Conservation (phyloP, 2,888 invertebrate species). For the Bembecia ichneumoniformis region DNA sequence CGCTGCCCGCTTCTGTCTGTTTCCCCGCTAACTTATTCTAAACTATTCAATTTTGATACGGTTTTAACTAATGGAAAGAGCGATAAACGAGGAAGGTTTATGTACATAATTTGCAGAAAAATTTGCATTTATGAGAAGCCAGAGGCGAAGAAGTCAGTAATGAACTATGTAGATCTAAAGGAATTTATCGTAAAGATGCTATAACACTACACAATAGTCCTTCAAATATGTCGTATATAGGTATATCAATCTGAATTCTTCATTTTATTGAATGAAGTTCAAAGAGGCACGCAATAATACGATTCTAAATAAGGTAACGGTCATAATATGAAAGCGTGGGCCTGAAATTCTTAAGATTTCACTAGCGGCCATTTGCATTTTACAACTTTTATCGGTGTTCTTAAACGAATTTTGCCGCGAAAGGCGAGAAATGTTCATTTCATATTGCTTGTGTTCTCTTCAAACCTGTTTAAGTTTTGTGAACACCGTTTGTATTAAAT, state of each 20-base stretch:
- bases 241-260: not conserved
- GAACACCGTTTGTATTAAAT: no score
- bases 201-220: not conserved
- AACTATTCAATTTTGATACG: no score
- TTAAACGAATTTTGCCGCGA: conserved; percentile 49
- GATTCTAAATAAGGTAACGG: conserved; percentile 53
- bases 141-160: no score
- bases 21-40: no score
- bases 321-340: conserved; percentile 40
- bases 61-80: no score
- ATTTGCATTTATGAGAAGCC: no score
- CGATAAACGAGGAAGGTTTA: no score
- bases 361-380: conserved; percentile 63
- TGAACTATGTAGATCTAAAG: no score
- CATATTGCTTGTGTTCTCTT: conserved; percentile 36
- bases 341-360: conserved; percentile 62
- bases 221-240: not conserved
- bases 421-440: conserved; percentile 41
- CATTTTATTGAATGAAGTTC: not conserved
- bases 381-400: conserved; percentile 65
- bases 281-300: not conserved
- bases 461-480: not conserved
- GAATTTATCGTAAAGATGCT: no score
- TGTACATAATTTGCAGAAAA: no score
- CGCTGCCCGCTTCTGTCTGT: no score